Conservation (phyloP, 2,888 invertebrate genomes). For the Drosophila siamana region DNA sequence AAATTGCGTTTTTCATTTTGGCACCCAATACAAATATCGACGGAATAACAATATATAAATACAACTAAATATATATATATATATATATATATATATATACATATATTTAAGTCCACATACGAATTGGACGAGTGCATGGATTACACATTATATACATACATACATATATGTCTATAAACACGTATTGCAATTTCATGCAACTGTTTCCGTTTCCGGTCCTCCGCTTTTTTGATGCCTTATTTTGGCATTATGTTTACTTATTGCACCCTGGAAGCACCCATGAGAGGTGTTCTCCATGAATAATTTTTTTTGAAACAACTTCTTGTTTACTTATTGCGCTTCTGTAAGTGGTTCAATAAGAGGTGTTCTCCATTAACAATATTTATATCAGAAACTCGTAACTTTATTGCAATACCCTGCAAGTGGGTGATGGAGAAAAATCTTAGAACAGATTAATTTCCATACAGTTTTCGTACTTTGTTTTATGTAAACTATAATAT, state of each 20-base stretch:
- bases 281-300: too few relatives aligned
- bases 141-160: slow-evolving; percentile 2
- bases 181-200: slow-evolving; percentile 64
- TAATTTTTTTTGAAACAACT: too few relatives aligned
- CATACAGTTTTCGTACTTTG: too few relatives aligned
- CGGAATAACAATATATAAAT: slow-evolving; percentile 4
- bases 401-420: neutral
- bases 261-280: neutral
- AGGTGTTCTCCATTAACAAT: neutral
- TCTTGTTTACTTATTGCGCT: neutral
- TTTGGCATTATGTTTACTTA: slow-evolving; percentile 5
- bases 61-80: neutral
- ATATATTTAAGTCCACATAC: neutral
- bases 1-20: slow-evolving; percentile 56
- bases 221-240: neutral
- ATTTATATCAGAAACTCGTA: neutral
- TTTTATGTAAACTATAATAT: too few relatives aligned
- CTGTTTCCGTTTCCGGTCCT: slow-evolving; percentile 38
- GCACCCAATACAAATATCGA: neutral
- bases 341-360: neutral
- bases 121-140: neutral
- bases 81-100: neutral
- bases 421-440: neutral
- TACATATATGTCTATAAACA: slow-evolving; percentile 14
- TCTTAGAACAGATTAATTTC: too few relatives aligned